Conservation (phyloP, 1,140 invertebrate genomes). For the Gerris buenoi region DNA sequence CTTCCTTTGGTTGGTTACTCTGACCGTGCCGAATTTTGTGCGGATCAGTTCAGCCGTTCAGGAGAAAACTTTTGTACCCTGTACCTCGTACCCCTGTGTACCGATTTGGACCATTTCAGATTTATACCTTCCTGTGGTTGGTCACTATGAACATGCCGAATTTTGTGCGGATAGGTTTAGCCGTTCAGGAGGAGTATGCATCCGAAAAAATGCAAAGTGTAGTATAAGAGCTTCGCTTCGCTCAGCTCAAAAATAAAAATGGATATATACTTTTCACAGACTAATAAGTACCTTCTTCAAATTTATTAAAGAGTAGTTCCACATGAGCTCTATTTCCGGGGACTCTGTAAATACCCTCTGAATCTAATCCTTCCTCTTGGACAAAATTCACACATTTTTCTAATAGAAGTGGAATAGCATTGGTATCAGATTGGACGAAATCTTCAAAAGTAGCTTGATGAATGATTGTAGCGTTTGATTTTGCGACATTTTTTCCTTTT, state of each 20-base stretch:
- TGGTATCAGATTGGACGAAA: conserved; percentile 59
- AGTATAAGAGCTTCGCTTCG: too few relatives aligned
- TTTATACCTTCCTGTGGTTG: too few relatives aligned
- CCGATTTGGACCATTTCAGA: too few relatives aligned
- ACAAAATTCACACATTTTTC: conserved; percentile 91
- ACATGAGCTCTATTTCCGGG: conserved; percentile 90
- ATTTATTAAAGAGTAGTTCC: conserved; percentile 77
- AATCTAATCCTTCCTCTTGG: conserved; percentile 83
- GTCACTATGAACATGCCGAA: not conserved
- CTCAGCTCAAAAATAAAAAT: not conserved
- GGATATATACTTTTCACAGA: not conserved
- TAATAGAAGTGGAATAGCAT: conserved; percentile 75
- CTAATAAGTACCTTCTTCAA: conserved; percentile 58
- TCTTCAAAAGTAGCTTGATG: conserved; percentile 37
- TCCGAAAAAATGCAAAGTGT: not conserved
- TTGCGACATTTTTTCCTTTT: conserved; percentile 37
- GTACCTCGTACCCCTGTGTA: too few relatives aligned
- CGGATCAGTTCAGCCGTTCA: too few relatives aligned
- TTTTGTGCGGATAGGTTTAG: not conserved
- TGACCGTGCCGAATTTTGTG: too few relatives aligned
- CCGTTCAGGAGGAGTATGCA: not conserved
- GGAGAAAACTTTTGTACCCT: too few relatives aligned
- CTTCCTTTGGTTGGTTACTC: too few relatives aligned
- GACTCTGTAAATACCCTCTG: conserved; percentile 90
- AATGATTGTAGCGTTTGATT: conserved; percentile 33